These are phyloP conservation scores for Ischnura elegans DNA, from an alignment of 2,888 invertebrate genomes.

Conservation along the genomic window DNA sequence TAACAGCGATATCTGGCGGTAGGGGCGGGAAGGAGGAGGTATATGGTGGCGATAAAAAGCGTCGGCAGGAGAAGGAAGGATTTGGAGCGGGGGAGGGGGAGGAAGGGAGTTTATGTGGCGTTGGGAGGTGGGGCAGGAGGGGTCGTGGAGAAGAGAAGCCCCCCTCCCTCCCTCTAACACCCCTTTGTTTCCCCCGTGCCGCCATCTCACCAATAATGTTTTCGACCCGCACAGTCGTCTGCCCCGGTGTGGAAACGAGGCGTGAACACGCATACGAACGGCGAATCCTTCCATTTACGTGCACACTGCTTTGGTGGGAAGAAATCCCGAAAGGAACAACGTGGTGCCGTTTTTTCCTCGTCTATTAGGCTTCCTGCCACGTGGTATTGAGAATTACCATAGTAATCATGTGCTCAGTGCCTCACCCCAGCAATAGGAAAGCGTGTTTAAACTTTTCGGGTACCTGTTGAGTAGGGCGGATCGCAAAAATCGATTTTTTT, in stretches of 20 bases:
- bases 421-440: no score
- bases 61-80: neutral
- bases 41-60: neutral
- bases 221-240: constrained; percentile 35
- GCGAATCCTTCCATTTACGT: neutral
- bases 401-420: neutral
- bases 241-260: neutral
- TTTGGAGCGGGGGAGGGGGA: neutral
- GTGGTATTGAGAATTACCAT: neutral
- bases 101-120: neutral
- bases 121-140: neutral
- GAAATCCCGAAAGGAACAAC: neutral
- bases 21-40: neutral
- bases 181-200: no score
- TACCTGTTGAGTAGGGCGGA: no score
- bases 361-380: neutral
- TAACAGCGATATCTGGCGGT: neutral
- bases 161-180: neutral
- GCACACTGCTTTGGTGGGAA: neutral
- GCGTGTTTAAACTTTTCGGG: no score
- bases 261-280: neutral
- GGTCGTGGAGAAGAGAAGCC: neutral
- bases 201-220: neutral
- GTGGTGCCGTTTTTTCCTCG: neutral
- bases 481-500: no score